Base-by-base conservation (phyloP, 2,888 invertebrate genomes). In the Microplitis deprimator region DNA sequence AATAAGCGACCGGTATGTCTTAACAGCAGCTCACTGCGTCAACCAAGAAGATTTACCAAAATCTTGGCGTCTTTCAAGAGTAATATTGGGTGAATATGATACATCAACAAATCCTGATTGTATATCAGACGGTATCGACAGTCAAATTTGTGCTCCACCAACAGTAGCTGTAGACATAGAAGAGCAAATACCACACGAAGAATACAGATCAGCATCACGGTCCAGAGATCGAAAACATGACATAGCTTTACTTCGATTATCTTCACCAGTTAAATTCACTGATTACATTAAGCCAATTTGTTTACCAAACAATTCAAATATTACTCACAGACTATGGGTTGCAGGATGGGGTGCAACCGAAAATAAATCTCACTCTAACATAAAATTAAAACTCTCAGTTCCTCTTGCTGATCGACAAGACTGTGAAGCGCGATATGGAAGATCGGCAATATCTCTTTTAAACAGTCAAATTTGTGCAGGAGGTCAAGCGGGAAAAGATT, bases 21-120 rank as follows among this genome's bases (percentile, higher is more conserved):
- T 96, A 71, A 95, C 95, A 0, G 95, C 95, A 0, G 94, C 94
- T 0, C 95, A 96, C 85, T 96, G 96, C 83, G 90, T 95, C 38
- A 93, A 92, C 84, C 93, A 93, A 1, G 90, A 92, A 61, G 93
- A 93, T 77, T 88, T 95, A n/a, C 94, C 94, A 0, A 81, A 84
- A 5, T 90, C 90, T 50, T 95, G 94, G 94, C 91, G 87, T 80
- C 84, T 95, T 92, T 87, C 90, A 0, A 91, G 92, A 82, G 93
- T 94, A 0, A 92, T 94, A 4, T 90, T 94, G n/a, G 94, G 94
- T 16, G 94, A 94, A 85, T 93, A 93, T 91, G 92, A 95, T 86
- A 93, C 93, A 0, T 90, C 91, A 0, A 93, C 91, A 1, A 86
- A 90, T 0, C 83, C 82, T 0, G 95, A 95, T 85, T 95, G 95